Percentiles rank a stretch among this genome's conserved stretches.
Conservation (phyloP, 2,797 vertebrate species). For the Pseudomugil gertrudae region DNA sequence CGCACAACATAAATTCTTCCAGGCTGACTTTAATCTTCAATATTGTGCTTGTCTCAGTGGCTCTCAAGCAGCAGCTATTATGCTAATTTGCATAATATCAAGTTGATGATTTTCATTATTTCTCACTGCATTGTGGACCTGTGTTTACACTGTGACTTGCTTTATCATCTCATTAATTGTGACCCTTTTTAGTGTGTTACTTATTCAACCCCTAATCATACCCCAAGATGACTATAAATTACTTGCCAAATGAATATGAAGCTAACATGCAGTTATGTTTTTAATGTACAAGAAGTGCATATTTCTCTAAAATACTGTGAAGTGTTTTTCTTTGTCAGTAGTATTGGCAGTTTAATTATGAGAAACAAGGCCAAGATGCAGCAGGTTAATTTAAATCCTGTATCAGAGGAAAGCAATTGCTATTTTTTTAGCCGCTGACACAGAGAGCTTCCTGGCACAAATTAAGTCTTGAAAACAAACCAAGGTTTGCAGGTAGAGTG, state of each 20-base stretch:
- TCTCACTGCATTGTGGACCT: constrained; percentile 2
- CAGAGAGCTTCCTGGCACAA: constrained; percentile 24
- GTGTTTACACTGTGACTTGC: constrained; percentile 16
- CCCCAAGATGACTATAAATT: constrained; percentile 19
- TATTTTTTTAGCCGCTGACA: constrained; percentile 49
- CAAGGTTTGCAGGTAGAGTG: not conserved
- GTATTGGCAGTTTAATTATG: constrained; percentile 63
- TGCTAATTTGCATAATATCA: constrained; percentile 24
- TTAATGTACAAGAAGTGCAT: constrained; percentile 37
- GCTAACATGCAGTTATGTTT: constrained; percentile 7
- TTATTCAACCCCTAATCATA: constrained; percentile 14
- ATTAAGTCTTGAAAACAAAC: constrained; percentile 46
- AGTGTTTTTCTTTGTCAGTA: constrained; percentile 16
- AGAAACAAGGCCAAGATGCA: constrained; percentile 49
- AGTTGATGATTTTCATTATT: constrained; percentile 18
- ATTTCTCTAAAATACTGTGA: constrained; percentile 33
- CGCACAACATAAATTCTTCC: constrained; percentile 3
- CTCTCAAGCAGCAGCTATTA: constrained; percentile 15
- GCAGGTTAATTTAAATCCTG: constrained; percentile 49
- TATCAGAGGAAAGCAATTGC: constrained; percentile 24
- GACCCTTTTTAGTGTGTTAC: constrained; percentile 13
- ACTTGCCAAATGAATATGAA: constrained; percentile 25
- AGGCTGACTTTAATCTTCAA: constrained; percentile 11
- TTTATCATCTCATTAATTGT: constrained; percentile 29
- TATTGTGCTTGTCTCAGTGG: constrained; percentile 14